phyloP scores from a whole-genome alignment of 2,888 invertebrate genomes.

The Hirtodrosophila alboralis region DNA sequence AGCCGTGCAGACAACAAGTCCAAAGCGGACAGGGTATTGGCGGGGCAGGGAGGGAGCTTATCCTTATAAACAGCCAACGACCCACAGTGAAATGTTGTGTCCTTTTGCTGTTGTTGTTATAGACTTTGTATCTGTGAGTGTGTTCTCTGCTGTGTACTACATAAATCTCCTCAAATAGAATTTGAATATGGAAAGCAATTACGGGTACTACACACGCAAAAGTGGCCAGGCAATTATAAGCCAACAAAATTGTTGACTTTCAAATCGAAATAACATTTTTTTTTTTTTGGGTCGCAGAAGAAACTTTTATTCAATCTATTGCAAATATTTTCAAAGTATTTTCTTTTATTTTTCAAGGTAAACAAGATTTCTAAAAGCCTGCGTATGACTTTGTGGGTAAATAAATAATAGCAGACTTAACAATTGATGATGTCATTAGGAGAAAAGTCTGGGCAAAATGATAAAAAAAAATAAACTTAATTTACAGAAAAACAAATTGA shows the following conservation, averaged over 20 bases:
- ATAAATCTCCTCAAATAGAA: slow-evolving; percentile 42
- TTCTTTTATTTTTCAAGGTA: slow-evolving; percentile 13
- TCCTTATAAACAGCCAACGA: not conserved
- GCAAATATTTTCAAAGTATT: slow-evolving; percentile 13
- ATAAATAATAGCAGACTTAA: not conserved
- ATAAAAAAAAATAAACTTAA: too few species aligned
- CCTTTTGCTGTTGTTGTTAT: not conserved
- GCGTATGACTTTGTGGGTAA: not conserved
- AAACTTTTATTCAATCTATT: slow-evolving; percentile 2
- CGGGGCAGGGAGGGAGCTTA: too few species aligned
- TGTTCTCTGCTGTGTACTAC: slow-evolving; percentile 6
- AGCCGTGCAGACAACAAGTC: slow-evolving; percentile 41
- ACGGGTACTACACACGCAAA: slow-evolving; percentile 21
- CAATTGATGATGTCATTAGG: too few species aligned
- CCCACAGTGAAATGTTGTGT: slow-evolving; percentile 10
- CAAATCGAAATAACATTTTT: too few species aligned
- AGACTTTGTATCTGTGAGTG: slow-evolving; percentile 15
- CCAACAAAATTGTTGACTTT: slow-evolving; percentile 31
- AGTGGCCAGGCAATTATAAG: slow-evolving; percentile 49
- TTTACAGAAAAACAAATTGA: too few species aligned
- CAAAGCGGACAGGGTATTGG: slow-evolving; percentile 3
- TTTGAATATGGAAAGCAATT: slow-evolving; percentile 66
- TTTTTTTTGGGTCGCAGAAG: too few species aligned
- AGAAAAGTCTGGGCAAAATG: too few species aligned
- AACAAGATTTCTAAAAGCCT: slow-evolving; percentile 21